Evolutionary conservation across 64 coral and sea anemone genomes (phyloP).

Genomic region (Actinia tenebrosa): DNA sequence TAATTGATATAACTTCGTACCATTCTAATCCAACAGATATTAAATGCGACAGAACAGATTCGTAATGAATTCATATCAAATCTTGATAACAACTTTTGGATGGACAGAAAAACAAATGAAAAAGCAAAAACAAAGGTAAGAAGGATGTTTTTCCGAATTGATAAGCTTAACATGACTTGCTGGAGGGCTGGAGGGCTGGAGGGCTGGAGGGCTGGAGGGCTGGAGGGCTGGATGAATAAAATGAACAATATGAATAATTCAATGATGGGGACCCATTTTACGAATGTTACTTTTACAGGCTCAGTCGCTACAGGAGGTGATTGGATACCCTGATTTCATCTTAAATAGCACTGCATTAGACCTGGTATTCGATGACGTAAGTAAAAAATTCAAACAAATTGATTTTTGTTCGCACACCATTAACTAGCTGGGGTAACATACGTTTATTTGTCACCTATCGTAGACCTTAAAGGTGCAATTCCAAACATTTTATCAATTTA

Average conservation of each 20-base stretch:
- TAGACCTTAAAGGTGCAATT: too few species aligned
- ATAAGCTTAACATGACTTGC: too few species aligned
- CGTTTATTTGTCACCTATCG: too few species aligned
- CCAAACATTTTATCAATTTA: too few species aligned
- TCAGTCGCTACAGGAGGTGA: conserved; percentile 32
- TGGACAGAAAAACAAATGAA: conserved; percentile 34
- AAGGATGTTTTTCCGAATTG: too few species aligned
- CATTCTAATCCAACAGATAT: conserved; percentile 8
- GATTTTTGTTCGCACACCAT: too few species aligned
- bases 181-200: too few species aligned
- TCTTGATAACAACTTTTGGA: conserved; percentile 41
- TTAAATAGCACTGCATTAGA: conserved; percentile 25
- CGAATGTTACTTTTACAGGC: not conserved
- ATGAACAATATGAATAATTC: too few species aligned
- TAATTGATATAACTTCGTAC: not conserved
- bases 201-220: too few species aligned
- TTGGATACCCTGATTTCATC: conserved; percentile 53
- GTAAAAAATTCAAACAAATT: not conserved
- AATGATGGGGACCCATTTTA: not conserved
- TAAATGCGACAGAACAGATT: conserved; percentile 22
- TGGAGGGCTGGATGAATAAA: too few species aligned
- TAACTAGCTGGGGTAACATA: too few species aligned
- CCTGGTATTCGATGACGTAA: conserved; percentile 36
- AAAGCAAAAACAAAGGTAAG: conserved; percentile 25
- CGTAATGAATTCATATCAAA: conserved; percentile 24